Conservation (phyloP, 2,113 vertebrate species). For the Glaucidium brasilianum region DNA sequence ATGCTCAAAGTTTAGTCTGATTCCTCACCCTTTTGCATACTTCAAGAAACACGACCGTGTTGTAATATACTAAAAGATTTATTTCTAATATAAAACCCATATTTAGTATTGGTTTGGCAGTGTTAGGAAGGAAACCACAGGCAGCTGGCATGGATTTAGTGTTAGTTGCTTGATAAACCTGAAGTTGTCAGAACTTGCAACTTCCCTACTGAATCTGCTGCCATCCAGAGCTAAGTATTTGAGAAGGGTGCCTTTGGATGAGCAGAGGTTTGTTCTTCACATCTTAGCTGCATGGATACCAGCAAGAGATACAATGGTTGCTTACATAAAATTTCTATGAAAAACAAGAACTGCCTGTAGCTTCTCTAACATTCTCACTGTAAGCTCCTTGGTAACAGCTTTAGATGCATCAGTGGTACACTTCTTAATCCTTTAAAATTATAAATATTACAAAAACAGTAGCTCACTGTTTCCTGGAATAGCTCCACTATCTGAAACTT, state of each 20-base stretch:
- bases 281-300: background rate
- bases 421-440: background rate
- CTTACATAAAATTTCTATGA: background rate
- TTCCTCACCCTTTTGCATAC: background rate
- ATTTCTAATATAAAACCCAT: slow-evolving; percentile 30
- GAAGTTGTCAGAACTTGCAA: background rate
- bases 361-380: background rate
- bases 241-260: background rate
- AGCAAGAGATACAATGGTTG: background rate
- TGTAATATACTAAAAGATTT: slow-evolving; percentile 14
- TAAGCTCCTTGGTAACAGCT: background rate
- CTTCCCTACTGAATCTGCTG: background rate
- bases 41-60: background rate
- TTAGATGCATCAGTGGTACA: background rate
- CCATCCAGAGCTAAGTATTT: background rate
- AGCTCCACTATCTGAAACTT: background rate
- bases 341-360: background rate
- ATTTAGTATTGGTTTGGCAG: slow-evolving; percentile 15
- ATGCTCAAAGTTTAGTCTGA: background rate
- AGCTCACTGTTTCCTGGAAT: background rate
- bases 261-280: background rate
- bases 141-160: slow-evolving; percentile 28
- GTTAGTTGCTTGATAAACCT: slow-evolving; percentile 45
- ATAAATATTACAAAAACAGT: background rate
- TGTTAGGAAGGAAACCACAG: slow-evolving; percentile 13